Conservation (phyloP, 2,113 vertebrate genomes). For the Heterotilapia buettikoferi region DNA sequence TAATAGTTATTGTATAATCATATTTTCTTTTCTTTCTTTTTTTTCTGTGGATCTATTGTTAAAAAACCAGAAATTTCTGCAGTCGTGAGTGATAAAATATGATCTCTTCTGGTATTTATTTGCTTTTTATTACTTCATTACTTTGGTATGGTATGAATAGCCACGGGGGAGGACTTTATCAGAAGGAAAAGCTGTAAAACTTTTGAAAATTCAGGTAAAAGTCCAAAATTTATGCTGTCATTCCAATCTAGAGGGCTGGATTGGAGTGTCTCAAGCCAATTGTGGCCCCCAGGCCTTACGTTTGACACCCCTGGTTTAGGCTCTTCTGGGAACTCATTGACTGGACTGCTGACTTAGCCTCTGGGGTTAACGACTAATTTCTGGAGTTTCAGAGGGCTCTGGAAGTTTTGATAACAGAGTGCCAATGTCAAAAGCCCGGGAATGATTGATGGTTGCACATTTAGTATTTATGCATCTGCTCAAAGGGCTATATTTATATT, state of each 20-base stretch:
- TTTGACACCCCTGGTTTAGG: not conserved
- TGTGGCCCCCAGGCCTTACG: not conserved
- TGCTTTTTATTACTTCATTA: not conserved
- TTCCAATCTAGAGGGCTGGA: not conserved
- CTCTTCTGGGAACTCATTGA: not conserved
- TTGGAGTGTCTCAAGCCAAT: not conserved
- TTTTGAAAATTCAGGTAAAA: not conserved
- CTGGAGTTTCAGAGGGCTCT: not conserved
- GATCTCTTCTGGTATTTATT: not conserved
- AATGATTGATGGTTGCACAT: not conserved
- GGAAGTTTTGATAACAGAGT: not conserved
- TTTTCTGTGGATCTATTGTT: not conserved
- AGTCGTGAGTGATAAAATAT: not conserved
- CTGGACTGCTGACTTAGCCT: not conserved
- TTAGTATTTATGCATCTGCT: not conserved
- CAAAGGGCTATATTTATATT: not conserved
- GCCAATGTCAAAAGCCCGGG: not conserved
- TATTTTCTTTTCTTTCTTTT: not conserved
- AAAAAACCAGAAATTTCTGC: not conserved
- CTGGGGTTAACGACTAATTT: not conserved
- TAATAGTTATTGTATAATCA: not conserved
- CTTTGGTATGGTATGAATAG: not conserved
- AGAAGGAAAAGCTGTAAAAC: not conserved
- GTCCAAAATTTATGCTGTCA: not conserved
- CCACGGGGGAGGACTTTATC: not conserved